Evolutionary conservation across 1,140 invertebrate species (phyloP), one percentile per base, ranked within the genome.

Genomic region (Protaetia brevitarsis): DNA sequence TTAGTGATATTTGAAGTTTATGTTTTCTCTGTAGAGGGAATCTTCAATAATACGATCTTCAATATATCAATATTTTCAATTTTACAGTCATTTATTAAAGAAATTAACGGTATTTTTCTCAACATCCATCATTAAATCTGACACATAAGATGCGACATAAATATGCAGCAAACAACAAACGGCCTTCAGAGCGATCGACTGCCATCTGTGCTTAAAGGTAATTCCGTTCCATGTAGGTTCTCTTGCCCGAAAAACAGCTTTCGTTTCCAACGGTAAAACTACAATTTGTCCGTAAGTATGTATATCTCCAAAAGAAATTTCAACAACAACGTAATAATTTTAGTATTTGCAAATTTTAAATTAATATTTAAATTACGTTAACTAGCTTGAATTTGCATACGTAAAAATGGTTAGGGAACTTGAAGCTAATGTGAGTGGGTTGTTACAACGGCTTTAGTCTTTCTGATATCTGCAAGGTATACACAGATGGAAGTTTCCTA

Each of bases 131-230:
- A 8, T 51, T 19, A 51, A 51, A 19, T 19, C 5, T 8, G 19
- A 6, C 26, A 11, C 41, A 51, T 51, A 21, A 51, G 13, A n/a
- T 51, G 16, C 6, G 26, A 51, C 26, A 23, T 51, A 7, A 51
- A 51, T 23, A 51, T 51, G 41, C 26, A 51, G 26, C 21, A 23
- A 51, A 10, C 8, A 51, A 51, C 10, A 8, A 45, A 45, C 41
- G 16, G 41, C 19, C 16, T 51, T 45, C n/a, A 51, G 5, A 23
- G 26, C 21, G 21, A 51, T 23, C 21, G 13, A 51, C 26, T 23
- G 41, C 41, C 41, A 51, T 51, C 41, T 51, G 26, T 10, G 41
- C n/a, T 16, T n/a, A 19, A 51, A 51, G 41, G 16, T 51, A 51
- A 51, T 51, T 51, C 41, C 13, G 26, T 21, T 51, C 26, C 13